These are phyloP conservation scores for Clitarchus hookeri DNA, from an alignment of 2,888 invertebrate genomes.

Conservation along the genomic window DNA sequence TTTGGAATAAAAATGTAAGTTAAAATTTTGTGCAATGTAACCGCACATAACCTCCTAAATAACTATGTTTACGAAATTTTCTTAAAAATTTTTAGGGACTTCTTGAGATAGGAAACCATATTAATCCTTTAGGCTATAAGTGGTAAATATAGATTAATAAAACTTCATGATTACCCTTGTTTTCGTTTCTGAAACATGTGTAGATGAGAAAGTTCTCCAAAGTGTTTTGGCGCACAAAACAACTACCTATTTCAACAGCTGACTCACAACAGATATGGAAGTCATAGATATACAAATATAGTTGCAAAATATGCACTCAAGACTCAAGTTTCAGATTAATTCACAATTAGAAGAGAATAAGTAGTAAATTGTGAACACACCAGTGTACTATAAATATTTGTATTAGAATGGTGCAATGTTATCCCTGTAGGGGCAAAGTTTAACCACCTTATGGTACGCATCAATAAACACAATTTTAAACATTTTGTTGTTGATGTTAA, in stretches of 20 bases:
- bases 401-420: not conserved
- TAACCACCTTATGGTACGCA: not conserved
- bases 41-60: not conserved
- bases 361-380: not conserved
- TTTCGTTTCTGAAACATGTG: too few species aligned
- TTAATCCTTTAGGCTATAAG: too few species aligned
- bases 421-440: not conserved
- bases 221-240: not conserved
- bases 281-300: not conserved
- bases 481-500: too few species aligned
- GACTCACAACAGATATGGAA: not conserved
- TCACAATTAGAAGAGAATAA: not conserved
- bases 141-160: not conserved
- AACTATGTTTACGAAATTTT: not conserved
- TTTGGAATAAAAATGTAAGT: too few species aligned
- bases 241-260: not conserved
- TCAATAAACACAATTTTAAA: too few species aligned
- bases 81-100: not conserved
- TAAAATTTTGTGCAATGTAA: not conserved
- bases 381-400: not conserved
- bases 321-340: not conserved
- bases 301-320: not conserved
- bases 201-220: too few species aligned
- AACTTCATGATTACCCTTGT: not conserved
- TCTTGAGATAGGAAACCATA: not conserved